Percentiles rank a stretch among this genome's conserved stretches.
phyloP scores from a whole-genome alignment of 2,888 invertebrate species.

The Ditylenchus weischeri region DNA sequence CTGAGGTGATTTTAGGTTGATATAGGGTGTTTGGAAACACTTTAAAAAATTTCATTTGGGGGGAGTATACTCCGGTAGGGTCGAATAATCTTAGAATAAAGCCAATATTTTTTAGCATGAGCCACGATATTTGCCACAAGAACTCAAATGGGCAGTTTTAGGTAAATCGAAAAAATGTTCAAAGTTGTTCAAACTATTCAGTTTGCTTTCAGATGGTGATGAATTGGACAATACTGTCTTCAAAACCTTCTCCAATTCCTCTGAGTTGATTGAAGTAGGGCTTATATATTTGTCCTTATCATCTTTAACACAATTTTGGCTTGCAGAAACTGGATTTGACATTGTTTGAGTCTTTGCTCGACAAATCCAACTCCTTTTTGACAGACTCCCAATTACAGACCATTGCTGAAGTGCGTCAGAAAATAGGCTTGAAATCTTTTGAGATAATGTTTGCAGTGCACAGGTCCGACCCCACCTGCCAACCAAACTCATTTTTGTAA shows the following conservation, averaged over 20 bases:
- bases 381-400: slow-evolving; percentile 26
- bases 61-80: too few species aligned
- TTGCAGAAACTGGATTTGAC: slow-evolving; percentile 31
- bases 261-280: slow-evolving; percentile 34
- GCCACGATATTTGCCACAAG: slow-evolving; percentile 31
- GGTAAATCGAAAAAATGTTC: too few species aligned
- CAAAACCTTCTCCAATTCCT: slow-evolving; percentile 34
- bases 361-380: slow-evolving; percentile 27
- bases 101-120: slow-evolving; percentile 5
- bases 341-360: slow-evolving; percentile 27
- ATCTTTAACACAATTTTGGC: background rate
- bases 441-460: slow-evolving; percentile 53
- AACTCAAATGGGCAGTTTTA: slow-evolving; percentile 20
- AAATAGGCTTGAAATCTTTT: slow-evolving; percentile 41
- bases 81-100: too few species aligned
- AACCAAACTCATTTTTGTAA: background rate
- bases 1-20: too few species aligned
- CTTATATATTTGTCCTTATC: background rate
- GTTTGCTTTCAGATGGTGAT: slow-evolving; percentile 16
- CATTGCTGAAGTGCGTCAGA: slow-evolving; percentile 36
- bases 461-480: slow-evolving; percentile 20
- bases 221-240: slow-evolving; percentile 31
- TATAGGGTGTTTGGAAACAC: too few species aligned
- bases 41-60: too few species aligned
- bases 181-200: too few species aligned